Conservation (phyloP, 2,888 invertebrate species). For the Protodeltote pygarga region DNA sequence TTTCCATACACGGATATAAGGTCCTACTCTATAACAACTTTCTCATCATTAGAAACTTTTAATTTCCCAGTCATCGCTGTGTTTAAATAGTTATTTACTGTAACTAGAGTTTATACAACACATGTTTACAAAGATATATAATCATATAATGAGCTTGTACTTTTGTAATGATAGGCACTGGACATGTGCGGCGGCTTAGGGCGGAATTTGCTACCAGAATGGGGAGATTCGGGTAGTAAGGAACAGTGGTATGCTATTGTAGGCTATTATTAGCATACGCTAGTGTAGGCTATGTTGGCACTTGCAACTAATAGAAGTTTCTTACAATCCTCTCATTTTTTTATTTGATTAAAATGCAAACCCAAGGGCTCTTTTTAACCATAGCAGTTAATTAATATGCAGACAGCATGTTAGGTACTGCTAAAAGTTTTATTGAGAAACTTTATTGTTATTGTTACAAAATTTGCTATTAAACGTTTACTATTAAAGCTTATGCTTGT, state of each 20-base stretch:
- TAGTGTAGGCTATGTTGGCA: not conserved
- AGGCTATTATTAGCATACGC: not conserved
- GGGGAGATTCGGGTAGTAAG: conserved; percentile 53
- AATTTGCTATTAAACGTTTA: too few species aligned
- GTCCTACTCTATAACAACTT: conserved; percentile 7
- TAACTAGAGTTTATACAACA: conserved; percentile 55
- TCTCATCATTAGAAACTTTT: conserved; percentile 30
- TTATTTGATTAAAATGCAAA: too few species aligned
- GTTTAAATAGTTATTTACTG: conserved; percentile 14
- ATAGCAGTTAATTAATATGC: too few species aligned
- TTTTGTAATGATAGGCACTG: conserved; percentile 76
- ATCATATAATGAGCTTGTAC: conserved; percentile 78
- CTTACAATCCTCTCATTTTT: too few species aligned
- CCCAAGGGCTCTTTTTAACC: too few species aligned
- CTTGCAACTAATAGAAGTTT: too few species aligned
- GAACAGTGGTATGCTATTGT: not conserved
- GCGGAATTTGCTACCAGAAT: conserved; percentile 60
- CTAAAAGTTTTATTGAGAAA: too few species aligned
- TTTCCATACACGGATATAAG: not conserved
- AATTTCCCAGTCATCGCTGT: conserved; percentile 13
- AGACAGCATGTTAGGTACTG: too few species aligned
- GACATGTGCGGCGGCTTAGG: conserved; percentile 70
- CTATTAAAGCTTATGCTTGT: too few species aligned
- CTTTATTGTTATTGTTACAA: too few species aligned
- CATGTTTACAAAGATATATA: conserved; percentile 72